These are phyloP conservation scores for Nymphalis c-album DNA, from an alignment of 2,888 invertebrate species.

Conservation along the genomic window DNA sequence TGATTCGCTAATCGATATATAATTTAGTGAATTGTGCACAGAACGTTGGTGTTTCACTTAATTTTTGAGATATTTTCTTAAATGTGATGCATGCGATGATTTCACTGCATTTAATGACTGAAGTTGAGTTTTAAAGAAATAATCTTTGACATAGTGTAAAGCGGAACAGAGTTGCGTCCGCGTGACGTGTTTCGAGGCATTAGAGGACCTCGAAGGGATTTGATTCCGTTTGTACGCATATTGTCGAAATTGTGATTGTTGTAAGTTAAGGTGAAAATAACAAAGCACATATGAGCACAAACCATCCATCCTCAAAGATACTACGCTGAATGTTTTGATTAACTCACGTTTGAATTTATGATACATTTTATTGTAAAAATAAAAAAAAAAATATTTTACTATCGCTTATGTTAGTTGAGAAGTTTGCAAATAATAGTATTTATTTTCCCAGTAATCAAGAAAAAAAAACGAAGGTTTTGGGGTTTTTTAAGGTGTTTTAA, in stretches of 20 bases:
- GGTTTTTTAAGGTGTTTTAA: conserved; percentile 67
- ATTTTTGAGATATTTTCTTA: conserved; percentile 78
- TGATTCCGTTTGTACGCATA: conserved; percentile 45
- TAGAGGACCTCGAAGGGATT: conserved; percentile 22
- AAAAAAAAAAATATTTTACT: conserved; percentile 72
- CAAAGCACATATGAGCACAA: conserved; percentile 80
- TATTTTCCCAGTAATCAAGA: conserved; percentile 72
- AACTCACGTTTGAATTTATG: conserved; percentile 81
- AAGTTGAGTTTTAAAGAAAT: conserved; percentile 65
- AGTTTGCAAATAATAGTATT: conserved; percentile 78
- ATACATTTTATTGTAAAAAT: conserved; percentile 80
- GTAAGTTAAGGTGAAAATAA: conserved; percentile 71
- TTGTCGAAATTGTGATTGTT: conserved; percentile 72
- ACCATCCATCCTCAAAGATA: conserved; percentile 79
- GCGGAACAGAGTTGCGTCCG: conserved; percentile 38
- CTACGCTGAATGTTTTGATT: conserved; percentile 78
- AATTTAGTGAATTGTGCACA: conserved; percentile 77
- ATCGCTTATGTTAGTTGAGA: conserved; percentile 79
- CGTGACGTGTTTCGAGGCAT: conserved; percentile 18
- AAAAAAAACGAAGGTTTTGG: conserved; percentile 59
- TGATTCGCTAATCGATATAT: conserved; percentile 62
- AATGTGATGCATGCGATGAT: conserved; percentile 72
- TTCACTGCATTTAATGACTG: conserved; percentile 73
- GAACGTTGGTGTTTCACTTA: conserved; percentile 80
- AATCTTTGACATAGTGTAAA: conserved; percentile 56